Conservation (phyloP, 2,797 vertebrate species). For the Leuciscus waleckii region DNA sequence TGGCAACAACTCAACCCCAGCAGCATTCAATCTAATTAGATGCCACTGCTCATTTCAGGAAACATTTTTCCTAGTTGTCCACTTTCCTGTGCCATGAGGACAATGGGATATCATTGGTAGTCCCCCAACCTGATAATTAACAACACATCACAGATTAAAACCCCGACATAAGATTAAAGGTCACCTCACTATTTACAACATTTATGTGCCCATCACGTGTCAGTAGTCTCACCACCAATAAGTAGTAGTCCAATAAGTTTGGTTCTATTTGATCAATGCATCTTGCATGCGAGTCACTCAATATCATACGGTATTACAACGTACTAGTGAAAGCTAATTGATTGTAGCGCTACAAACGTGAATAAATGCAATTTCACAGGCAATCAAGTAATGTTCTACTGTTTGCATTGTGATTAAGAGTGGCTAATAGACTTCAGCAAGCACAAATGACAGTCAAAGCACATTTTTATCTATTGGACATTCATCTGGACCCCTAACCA, state of each 20-base stretch:
- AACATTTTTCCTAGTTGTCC: conserved; percentile 70
- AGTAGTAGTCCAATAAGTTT: not conserved
- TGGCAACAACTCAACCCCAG: conserved; percentile 71
- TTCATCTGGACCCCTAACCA: conserved; percentile 32
- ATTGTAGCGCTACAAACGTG: conserved; percentile 17
- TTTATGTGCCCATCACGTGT: conserved; percentile 20
- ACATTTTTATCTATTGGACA: conserved; percentile 25
- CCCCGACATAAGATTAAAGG: conserved; percentile 33
- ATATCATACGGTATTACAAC: conserved; percentile 28
- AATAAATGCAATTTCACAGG: conserved; percentile 43
- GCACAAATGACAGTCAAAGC: conserved; percentile 36
- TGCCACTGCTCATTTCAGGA: conserved; percentile 68
- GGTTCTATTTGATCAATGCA: conserved; percentile 17
- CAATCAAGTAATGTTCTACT: conserved; percentile 25
- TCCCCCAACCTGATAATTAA: conserved; percentile 64
- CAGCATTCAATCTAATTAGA: conserved; percentile 74
- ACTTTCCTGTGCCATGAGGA: conserved; percentile 66
- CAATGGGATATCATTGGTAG: conserved; percentile 63
- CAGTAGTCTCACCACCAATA: not conserved
- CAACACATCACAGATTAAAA: conserved; percentile 62
- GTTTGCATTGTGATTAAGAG: conserved; percentile 31
- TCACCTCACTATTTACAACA: conserved; percentile 58
- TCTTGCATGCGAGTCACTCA: conserved; percentile 7
- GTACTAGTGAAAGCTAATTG: conserved; percentile 15
- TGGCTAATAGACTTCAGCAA: conserved; percentile 27